Conservation (phyloP, 2,888 invertebrate species). For the Harpagoxenus sublaevis region DNA sequence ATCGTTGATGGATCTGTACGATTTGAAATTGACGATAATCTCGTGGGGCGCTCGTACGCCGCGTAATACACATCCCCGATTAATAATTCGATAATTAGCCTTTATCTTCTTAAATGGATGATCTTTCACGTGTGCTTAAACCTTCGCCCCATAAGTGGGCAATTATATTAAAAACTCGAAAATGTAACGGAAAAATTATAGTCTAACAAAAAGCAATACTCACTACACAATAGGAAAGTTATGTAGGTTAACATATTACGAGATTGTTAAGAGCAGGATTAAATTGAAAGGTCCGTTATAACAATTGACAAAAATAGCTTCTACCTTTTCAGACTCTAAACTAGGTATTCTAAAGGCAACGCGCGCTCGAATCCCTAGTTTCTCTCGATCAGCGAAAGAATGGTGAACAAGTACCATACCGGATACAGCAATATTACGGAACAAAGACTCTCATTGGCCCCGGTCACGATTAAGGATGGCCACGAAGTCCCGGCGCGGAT, state of each 20-base stretch:
- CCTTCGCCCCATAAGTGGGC: neutral
- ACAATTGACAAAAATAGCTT: neutral
- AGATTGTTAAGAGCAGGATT: neutral
- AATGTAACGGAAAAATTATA: neutral
- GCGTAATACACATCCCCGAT: constrained; percentile 10
- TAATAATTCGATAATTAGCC: constrained; percentile 35
- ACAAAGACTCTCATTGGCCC: constrained; percentile 71
- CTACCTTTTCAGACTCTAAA: neutral
- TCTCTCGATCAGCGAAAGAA: constrained; percentile 50
- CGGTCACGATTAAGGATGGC: constrained; percentile 75
- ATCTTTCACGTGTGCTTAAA: neutral
- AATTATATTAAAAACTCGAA: constrained; percentile 3
- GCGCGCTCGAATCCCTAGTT: constrained; percentile 11
- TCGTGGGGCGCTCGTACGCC: neutral
- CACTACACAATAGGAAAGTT: neutral
- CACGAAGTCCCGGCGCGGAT: constrained; percentile 73
- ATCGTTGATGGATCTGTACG: constrained; percentile 29
- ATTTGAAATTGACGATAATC: constrained; percentile 41
- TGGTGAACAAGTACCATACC: constrained; percentile 56
- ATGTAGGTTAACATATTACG: neutral
- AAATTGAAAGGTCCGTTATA: neutral
- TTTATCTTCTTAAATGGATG: constrained; percentile 28
- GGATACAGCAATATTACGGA: constrained; percentile 77
- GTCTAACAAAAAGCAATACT: neutral
- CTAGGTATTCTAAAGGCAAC: neutral